Evolutionary conservation across 2,888 invertebrate genomes (phyloP), one percentile per base, ranked within the genome.

Genomic region (Miltochrista miniata): DNA sequence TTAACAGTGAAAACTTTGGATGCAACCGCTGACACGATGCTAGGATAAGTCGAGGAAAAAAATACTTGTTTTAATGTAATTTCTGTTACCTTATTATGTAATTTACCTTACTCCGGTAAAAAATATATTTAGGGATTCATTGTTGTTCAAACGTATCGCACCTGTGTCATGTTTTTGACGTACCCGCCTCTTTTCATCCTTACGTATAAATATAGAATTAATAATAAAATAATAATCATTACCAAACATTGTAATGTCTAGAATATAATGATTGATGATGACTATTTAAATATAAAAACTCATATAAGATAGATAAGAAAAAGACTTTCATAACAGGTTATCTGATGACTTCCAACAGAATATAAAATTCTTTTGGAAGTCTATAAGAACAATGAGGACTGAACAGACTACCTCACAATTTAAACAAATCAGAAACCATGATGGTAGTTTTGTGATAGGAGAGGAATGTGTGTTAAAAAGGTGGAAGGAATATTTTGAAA

Each of bases 21-120:
- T 24, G 18, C 18, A 24, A 24, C 18, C 18, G 18, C 18, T 24
- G 18, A 24, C 18, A 24, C 18, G 18, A 24, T 24, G 18, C 18
- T 24, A 24, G 18, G 2, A 24, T 18, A 12, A 24, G 12, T 12
- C 47, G 18, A 54, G 45, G 53, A 56, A 39, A 38, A 39, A 66
- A 54, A 56, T 64, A 60, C 60, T 60, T 65, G 64, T 68, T 60
- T 64, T 65, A 64, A 54, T 60, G 62, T 45, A 64, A 55, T 52
- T 56, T 38, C 60, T 66, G 64, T 66, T 64, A 67, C 64, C 56
- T 54, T 56, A 49, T 48, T 51, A 54, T 67, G 33, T 64, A 53
- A 49, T 59, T 34, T 54, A 48, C 56, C 48, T 48, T 52, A 42
- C 59, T 36, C 14, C 52, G 36, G 46, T 51, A 39, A 51, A 56